Percentiles rank a stretch among this genome's conserved stretches.
These are phyloP conservation scores for Agonopterix arenella DNA, from an alignment of 2,888 invertebrate species.

Conservation along the genomic window DNA sequence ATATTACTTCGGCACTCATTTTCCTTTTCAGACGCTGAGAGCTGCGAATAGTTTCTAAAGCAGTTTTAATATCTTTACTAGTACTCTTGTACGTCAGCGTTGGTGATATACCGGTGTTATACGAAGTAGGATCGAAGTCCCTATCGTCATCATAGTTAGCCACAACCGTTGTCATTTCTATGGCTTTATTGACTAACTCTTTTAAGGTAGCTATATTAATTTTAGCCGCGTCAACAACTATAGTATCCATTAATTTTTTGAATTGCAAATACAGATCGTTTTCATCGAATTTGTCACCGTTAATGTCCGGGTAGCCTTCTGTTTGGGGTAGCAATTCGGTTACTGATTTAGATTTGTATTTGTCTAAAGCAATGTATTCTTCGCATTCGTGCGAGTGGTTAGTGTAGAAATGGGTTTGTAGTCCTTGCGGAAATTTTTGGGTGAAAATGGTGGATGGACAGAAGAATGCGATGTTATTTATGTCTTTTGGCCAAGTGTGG, in stretches of 20 bases:
- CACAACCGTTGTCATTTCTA: conserved; percentile 41
- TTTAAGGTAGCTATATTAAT: conserved; percentile 28
- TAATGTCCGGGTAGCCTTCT: conserved; percentile 11
- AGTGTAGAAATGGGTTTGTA: conserved; percentile 42
- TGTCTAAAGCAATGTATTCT: conserved; percentile 19
- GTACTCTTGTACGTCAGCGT: neutral
- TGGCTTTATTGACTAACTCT: conserved; percentile 32
- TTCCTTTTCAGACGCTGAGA: conserved; percentile 3
- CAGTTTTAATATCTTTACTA: conserved; percentile 1
- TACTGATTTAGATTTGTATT: conserved; percentile 32
- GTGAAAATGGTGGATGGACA: conserved; percentile 42
- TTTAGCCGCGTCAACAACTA: conserved; percentile 32
- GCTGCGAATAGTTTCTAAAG: conserved; percentile 16
- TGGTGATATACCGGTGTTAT: neutral
- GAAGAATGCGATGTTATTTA: conserved; percentile 9
- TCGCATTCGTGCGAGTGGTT: conserved; percentile 34
- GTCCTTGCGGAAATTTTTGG: conserved; percentile 35
- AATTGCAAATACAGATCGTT: conserved; percentile 37
- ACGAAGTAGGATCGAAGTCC: neutral
- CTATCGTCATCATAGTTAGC: conserved; percentile 26
- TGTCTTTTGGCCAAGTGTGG: conserved; percentile 4
- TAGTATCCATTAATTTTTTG: conserved; percentile 34
- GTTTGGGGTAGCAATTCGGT: conserved; percentile 23
- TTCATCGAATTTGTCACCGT: conserved; percentile 12
- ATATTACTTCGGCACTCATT: conserved; percentile 1